Conservation (phyloP, 2,797 vertebrate genomes). For the Atherinosoma microstoma region DNA sequence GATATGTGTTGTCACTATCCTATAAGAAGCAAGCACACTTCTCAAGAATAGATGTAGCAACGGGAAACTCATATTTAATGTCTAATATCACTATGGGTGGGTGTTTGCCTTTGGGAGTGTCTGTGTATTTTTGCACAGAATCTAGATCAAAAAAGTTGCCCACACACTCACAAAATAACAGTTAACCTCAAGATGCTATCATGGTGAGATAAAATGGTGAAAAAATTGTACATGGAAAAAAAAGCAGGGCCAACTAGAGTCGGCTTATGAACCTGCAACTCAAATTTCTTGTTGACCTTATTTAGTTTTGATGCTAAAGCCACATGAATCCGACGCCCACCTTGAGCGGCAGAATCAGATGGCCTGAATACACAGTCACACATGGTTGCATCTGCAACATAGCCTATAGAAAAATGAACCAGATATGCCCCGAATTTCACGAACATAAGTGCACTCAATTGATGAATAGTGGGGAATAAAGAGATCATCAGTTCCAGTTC, state of each 20-base stretch:
- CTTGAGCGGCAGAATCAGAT: constrained; percentile 11
- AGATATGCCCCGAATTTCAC: not conserved
- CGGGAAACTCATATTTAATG: constrained; percentile 1
- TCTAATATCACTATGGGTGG: constrained; percentile 13
- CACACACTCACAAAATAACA: constrained; percentile 7
- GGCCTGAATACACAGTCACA: constrained; percentile 29
- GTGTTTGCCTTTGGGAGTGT: constrained; percentile 2
- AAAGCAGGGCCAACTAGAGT: not conserved
- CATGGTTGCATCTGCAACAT: constrained; percentile 32
- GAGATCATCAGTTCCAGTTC: not conserved
- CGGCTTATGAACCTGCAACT: not conserved
- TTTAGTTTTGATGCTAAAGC: constrained; percentile 39
- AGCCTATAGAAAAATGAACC: not conserved
- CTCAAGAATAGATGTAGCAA: constrained; percentile 24
- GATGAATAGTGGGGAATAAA: not conserved
- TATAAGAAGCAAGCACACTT: constrained; percentile 11
- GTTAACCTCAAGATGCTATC: not conserved
- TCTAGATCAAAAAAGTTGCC: constrained; percentile 12
- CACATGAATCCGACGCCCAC: constrained; percentile 52
- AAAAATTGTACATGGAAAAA: not conserved
- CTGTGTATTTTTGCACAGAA: not conserved
- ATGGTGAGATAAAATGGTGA: not conserved
- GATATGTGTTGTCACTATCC: constrained; percentile 16
- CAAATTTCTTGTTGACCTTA: constrained; percentile 45
- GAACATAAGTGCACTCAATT: not conserved